Evolutionary conservation across 2,888 invertebrate species (phyloP).

Genomic region (Rhingia rostrata): DNA sequence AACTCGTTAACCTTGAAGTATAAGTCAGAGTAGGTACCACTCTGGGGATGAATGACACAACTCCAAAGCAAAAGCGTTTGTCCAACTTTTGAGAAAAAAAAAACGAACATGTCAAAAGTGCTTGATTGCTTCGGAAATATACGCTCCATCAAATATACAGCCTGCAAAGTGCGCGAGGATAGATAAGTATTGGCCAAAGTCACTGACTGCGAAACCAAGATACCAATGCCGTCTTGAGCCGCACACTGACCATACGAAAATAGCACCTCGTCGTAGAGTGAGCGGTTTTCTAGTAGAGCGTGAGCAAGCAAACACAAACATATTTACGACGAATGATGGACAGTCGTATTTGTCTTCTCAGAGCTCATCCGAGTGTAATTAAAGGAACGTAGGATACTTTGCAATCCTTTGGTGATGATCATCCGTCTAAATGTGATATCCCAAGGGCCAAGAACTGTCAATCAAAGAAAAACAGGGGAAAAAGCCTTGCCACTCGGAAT

Average conservation of each 20-base stretch:
- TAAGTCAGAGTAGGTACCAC: constrained; percentile 36
- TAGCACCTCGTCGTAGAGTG: constrained; percentile 19
- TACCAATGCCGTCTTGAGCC: constrained; percentile 10
- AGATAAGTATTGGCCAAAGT: constrained; percentile 45
- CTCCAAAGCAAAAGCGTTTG: constrained; percentile 50
- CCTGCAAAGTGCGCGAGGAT: not conserved
- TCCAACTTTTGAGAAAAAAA: constrained; percentile 11
- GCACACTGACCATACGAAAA: constrained; percentile 21
- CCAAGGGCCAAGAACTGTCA: constrained; percentile 71
- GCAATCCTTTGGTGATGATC: constrained; percentile 69
- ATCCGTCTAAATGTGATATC: constrained; percentile 73
- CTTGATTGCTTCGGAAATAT: constrained; percentile 46
- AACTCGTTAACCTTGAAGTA: constrained; percentile 62
- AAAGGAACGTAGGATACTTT: constrained; percentile 70
- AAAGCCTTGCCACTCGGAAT: not conserved
- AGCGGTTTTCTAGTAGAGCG: constrained; percentile 21
- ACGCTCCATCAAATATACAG: constrained; percentile 39
- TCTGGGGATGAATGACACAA: constrained; percentile 58
- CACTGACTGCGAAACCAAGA: constrained; percentile 40
- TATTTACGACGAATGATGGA: constrained; percentile 54
- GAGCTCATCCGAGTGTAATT: constrained; percentile 69
- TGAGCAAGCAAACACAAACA: constrained; percentile 42
- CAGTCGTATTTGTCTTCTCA: constrained; percentile 67
- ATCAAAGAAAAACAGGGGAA: constrained; percentile 45
- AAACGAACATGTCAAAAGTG: constrained; percentile 52